Evolutionary conservation across 2,888 invertebrate genomes (phyloP), one percentile per base, ranked within the genome.

Genomic region (Metalampra italica): DNA sequence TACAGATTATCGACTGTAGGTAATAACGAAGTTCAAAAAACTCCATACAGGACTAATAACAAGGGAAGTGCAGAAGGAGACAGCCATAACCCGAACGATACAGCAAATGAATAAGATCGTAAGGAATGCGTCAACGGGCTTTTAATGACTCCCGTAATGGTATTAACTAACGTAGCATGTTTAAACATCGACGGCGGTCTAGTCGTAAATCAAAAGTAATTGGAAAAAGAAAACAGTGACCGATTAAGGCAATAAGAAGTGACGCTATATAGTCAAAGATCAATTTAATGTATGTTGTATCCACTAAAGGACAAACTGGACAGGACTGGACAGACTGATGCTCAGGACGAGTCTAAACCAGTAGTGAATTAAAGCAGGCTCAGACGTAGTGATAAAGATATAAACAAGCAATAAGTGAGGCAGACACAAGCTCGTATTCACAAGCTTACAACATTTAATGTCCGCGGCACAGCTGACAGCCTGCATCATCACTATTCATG

Each of bases 141-240:
- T 47, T 45, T 62, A 58, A 62, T 57, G 59, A 60, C 56, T 56
- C 52, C 54, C 50, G 54, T 62, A 62, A 64, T 64, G 64, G 62
- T 47, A 62, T 65, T 44, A 44, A 44, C 44, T 22, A 36, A 34
- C 44, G 32, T 22, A 37, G 36, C 36, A 36, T n/a, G n/a, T 36
- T 44, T 15, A 22, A 44, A 34, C 14, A 12, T 36, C 34, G 22
- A 12, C 22, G 15, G 9, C 34, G 36, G 36, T 11, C 34, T 13
- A 39, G 32, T 22, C 38, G 30, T 50, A 50, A 46, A 50, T 50
- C 50, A 45, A 45, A n/a, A 29, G 29, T 39, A 45, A 45, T 45
- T 45, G 45, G 39, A 22, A 45, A 36, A 11, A n/a, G 36, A 36
- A 36, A 36, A 36, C 7, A 43, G 29, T 40, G 39, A 22, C 11